Evolutionary conservation across 1,140 invertebrate genomes (phyloP).

Genomic region (Spodoptera litura): DNA sequence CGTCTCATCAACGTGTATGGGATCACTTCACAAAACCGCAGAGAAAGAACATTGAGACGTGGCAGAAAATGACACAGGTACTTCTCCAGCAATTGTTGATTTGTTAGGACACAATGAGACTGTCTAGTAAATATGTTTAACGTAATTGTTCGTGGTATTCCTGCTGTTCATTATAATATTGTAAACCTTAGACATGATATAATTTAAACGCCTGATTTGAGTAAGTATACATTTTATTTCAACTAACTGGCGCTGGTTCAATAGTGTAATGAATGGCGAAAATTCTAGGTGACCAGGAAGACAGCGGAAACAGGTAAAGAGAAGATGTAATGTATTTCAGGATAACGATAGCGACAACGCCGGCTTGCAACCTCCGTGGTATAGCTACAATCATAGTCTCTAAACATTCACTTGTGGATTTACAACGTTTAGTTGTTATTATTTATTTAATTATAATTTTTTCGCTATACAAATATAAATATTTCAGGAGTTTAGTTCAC

Average conservation of each 20-base stretch:
- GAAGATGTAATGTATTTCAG: not conserved
- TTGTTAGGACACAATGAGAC: constrained; percentile 31
- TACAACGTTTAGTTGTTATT: constrained; percentile 10
- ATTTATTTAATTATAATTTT: not conserved
- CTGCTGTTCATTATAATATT: constrained; percentile 39
- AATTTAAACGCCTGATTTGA: not conserved
- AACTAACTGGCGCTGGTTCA: constrained; percentile 10
- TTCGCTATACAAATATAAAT: constrained; percentile 19
- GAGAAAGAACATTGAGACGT: constrained; percentile 98
- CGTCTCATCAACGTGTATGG: constrained; percentile 98
- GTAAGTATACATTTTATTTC: constrained; percentile 14
- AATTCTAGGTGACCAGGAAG: constrained; percentile 33
- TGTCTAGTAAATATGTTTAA: not conserved
- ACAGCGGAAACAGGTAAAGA: constrained; percentile 44
- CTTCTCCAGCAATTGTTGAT: constrained; percentile 84
- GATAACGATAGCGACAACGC: too few species aligned
- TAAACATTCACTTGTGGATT: not conserved
- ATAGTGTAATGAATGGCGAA: constrained; percentile 29
- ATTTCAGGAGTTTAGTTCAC: constrained; percentile 77
- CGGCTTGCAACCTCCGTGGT: too few species aligned
- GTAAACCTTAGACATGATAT: not conserved
- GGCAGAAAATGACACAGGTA: constrained; percentile 99
- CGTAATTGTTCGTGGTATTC: constrained; percentile 6
- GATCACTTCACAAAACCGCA: constrained; percentile 99
- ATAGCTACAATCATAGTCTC: not conserved